phyloP scores from a whole-genome alignment of 2,888 invertebrate genomes.

The Cephus rjabovi region DNA sequence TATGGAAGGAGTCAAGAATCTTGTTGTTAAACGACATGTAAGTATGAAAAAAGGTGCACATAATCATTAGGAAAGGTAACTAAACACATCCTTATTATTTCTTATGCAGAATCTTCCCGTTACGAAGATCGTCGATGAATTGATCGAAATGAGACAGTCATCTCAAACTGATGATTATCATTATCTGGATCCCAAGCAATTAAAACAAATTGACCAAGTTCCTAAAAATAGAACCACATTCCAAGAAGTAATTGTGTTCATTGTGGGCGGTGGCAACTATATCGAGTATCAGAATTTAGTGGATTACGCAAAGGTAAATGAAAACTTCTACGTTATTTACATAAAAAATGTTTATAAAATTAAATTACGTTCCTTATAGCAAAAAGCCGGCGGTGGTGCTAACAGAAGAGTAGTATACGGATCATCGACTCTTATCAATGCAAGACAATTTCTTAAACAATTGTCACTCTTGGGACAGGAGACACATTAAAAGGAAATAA shows the following conservation, averaged over 20 bases:
- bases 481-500: conserved; percentile 66
- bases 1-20: conserved; percentile 99
- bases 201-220: conserved; percentile 77
- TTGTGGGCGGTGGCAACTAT: conserved; percentile 96
- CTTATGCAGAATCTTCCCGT: conserved; percentile 87
- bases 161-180: conserved; percentile 88
- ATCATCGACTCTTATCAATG: conserved; percentile 93
- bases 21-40: conserved; percentile 97
- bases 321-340: background rate
- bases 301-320: conserved; percentile 87
- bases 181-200: conserved; percentile 95
- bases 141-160: conserved; percentile 84
- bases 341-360: conserved; percentile 3
- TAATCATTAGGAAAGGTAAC: background rate
- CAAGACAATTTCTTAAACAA: conserved; percentile 94
- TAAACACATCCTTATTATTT: conserved; percentile 19
- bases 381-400: conserved; percentile 78
- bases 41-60: conserved; percentile 60
- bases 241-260: conserved; percentile 89
- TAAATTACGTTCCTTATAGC: conserved; percentile 68
- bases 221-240: conserved; percentile 77
- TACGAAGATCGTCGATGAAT: conserved; percentile 90
- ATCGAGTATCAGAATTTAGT: conserved; percentile 99
- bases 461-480: conserved; percentile 83
- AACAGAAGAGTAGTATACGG: conserved; percentile 92